Evolutionary conservation across 2,888 invertebrate genomes (phyloP), one percentile per base, ranked within the genome.

Genomic region (Dynastes hyllus): DNA sequence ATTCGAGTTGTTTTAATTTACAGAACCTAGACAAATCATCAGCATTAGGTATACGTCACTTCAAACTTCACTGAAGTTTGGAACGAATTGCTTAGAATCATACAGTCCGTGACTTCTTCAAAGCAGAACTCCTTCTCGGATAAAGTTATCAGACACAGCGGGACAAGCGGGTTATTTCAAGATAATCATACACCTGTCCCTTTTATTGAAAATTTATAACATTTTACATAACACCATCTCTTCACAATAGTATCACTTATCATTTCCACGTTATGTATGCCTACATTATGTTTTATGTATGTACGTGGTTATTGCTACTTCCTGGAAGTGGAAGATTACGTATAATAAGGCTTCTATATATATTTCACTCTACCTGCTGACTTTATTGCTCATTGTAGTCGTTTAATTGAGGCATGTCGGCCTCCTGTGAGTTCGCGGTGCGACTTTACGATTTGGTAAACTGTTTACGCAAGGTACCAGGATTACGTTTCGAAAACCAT

Each of bases 131-230:
- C 9, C 40, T 22, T 61, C 45, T 67, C 53, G 75, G 71, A 76
- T 78, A 76, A 78, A 80, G 78, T 76, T 76, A 76, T 76, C 76
- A 80, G 55, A 58, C 61, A 4, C 50, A 61, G 73, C 61, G 40
- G 45, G 58, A 73, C 73, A 73, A 45, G 40, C 73, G 77, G 69
- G 65, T 77, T 75, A 81, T 80, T 80, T 78, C 51, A 76, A 53
- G 65, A 67, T 81, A 80, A 80, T 80, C 81, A 80, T 78, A 79
- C 82, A 83, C 83, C 83, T 83, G 83, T 80, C 69, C 63, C 45
- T 69, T 45, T 79, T 75, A 80, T 80, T 80, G 79, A 81, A 80
- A 79, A 79, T 81, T 80, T 80, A 80, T 71, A 79, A 80, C 76
- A 51, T 69, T 45, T 50, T 70, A 61, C 76, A 63, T 76, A 79